Percentiles rank a stretch among this genome's conserved stretches.
Conservation (phyloP, 2,888 invertebrate genomes). For the Ypsolopha scabrella region DNA sequence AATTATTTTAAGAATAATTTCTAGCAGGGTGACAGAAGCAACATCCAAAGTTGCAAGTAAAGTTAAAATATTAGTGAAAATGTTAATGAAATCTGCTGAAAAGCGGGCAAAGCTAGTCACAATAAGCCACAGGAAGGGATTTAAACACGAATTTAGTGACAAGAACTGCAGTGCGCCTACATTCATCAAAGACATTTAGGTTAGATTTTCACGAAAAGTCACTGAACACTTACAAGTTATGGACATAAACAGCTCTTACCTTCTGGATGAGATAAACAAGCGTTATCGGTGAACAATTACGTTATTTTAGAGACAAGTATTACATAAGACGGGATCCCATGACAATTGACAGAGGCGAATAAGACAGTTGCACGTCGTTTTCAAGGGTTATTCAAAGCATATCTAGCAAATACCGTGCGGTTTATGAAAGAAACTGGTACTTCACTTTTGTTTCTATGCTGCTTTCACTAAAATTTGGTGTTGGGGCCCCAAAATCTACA, state of each 20-base stretch:
- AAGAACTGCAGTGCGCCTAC: neutral
- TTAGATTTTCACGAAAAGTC: neutral
- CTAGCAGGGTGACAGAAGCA: no score
- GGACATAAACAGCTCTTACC: constrained; percentile 37
- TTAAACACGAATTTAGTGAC: no score
- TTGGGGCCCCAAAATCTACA: constrained; percentile 53
- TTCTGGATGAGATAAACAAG: constrained; percentile 46
- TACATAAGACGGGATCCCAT: constrained; percentile 62
- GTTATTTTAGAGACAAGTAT: constrained; percentile 49
- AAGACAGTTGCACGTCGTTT: constrained; percentile 25
- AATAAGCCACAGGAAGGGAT: no score
- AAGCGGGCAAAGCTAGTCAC: no score
- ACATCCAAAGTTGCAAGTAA: no score
- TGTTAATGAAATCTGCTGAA: no score
- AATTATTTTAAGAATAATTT: no score
- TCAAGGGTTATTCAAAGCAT: constrained; percentile 48
- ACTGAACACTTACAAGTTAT: neutral
- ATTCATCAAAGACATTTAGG: neutral
- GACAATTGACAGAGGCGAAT: constrained; percentile 37
- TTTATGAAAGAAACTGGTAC: constrained; percentile 39
- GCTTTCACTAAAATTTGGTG: constrained; percentile 32
- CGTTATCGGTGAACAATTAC: constrained; percentile 36
- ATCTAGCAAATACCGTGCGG: constrained; percentile 25
- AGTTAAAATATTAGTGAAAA: no score
- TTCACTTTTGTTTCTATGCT: constrained; percentile 53